A percentile compares a stretch with the other conserved stretches of the same genome.
Evolutionary conservation across 2,888 invertebrate species (phyloP).

Genomic region (Caenorhabditis sp.): DNA sequence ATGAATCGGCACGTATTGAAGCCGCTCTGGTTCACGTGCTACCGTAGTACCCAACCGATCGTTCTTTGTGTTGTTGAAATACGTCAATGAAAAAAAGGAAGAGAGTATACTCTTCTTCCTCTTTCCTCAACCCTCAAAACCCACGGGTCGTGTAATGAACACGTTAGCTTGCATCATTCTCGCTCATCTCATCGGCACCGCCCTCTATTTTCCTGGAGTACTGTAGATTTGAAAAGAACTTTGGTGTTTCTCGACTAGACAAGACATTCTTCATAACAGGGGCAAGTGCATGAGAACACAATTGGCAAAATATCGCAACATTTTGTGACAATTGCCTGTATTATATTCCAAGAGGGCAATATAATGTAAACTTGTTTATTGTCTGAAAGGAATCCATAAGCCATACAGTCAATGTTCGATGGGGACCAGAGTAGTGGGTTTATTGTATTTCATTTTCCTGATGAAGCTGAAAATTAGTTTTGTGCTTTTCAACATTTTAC

Average conservation of each 20-base stretch:
- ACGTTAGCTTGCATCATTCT: slow-evolving; percentile 63
- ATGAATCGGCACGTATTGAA: slow-evolving; percentile 55
- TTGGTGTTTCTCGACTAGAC: background rate
- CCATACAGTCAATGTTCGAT: no score
- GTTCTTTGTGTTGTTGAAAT: slow-evolving; percentile 59
- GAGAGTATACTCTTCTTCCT: slow-evolving; percentile 41
- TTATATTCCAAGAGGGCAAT: slow-evolving; percentile 6
- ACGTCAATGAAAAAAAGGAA: slow-evolving; percentile 38
- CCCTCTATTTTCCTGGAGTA: background rate
- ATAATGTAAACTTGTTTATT: no score
- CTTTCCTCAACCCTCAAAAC: slow-evolving; percentile 44
- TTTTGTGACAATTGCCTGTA: background rate
- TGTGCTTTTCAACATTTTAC: no score
- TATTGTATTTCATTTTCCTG: no score
- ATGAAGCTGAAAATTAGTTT: no score
- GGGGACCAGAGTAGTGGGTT: no score
- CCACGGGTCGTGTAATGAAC: slow-evolving; percentile 56
- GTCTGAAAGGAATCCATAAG: no score
- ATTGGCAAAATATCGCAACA: slow-evolving; percentile 18
- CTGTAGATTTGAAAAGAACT: slow-evolving; percentile 14
- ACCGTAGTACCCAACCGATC: slow-evolving; percentile 50
- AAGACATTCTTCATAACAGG: background rate
- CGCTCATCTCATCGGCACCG: slow-evolving; percentile 34
- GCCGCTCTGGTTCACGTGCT: slow-evolving; percentile 62
- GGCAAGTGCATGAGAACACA: slow-evolving; percentile 28